These are phyloP conservation scores for Drosophila oshimai DNA, from an alignment of 1,140 invertebrate genomes.

Conservation along the genomic window DNA sequence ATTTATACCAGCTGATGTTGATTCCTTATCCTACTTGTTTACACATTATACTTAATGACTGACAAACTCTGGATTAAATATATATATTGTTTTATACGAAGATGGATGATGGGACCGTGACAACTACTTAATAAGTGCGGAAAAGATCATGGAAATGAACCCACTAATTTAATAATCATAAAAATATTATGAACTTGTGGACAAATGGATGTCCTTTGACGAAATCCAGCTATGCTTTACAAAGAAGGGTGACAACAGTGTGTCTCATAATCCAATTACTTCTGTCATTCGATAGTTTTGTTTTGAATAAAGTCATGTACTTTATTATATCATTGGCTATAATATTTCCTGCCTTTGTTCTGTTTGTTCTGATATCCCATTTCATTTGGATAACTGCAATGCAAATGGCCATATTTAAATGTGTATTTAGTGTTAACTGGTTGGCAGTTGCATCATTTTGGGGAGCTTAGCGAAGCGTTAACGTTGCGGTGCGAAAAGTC, in stretches of 20 bases:
- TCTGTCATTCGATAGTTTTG: background rate
- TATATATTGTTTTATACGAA: background rate
- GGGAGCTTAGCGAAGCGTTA: constrained; percentile 21
- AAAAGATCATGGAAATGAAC: too few relatives aligned
- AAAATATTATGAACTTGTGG: too few relatives aligned
- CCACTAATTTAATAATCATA: too few relatives aligned
- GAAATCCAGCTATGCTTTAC: too few relatives aligned
- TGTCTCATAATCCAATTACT: background rate
- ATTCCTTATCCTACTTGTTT: constrained; percentile 23
- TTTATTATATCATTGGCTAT: too few relatives aligned
- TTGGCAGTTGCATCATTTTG: constrained; percentile 10
- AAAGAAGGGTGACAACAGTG: too few relatives aligned
- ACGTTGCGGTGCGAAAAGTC: constrained; percentile 11
- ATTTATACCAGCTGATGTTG: constrained; percentile 56
- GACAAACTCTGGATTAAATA: constrained; percentile 10
- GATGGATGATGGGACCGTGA: background rate
- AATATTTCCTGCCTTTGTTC: background rate
- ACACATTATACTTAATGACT: constrained; percentile 14
- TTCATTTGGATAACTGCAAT: background rate
- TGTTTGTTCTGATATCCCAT: background rate
- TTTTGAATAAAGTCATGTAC: background rate
- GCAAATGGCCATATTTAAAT: background rate
- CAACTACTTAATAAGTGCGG: too few relatives aligned
- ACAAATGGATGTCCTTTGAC: too few relatives aligned
- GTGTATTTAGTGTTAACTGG: background rate